Evolutionary conservation across 2,113 vertebrate species (phyloP).

Genomic region (Lipotes vexillifer): DNA sequence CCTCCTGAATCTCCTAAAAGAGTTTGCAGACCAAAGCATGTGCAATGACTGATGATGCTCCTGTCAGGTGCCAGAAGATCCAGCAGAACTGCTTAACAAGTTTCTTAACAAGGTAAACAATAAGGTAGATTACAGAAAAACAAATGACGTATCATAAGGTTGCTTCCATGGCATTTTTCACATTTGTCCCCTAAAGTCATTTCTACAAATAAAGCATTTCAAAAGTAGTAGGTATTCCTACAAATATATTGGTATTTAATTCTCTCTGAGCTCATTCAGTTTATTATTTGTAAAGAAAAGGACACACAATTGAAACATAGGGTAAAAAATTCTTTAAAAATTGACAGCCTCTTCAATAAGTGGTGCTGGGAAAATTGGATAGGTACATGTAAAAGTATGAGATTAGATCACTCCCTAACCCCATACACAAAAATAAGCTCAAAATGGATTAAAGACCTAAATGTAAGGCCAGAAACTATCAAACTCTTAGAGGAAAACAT

Average conservation of each 20-base stretch:
- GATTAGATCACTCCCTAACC: no score
- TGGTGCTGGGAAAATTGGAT: no score
- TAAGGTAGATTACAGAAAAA: constrained; percentile 49
- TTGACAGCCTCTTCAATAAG: no score
- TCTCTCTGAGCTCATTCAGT: not conserved
- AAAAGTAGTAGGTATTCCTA: not conserved
- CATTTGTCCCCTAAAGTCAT: constrained; percentile 57
- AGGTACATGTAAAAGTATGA: no score
- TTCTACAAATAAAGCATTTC: constrained; percentile 34
- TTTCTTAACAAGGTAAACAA: constrained; percentile 71
- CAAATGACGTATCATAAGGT: constrained; percentile 43
- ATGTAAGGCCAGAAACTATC: no score
- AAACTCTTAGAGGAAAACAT: no score
- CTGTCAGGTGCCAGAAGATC: constrained; percentile 75
- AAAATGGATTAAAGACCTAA: no score
- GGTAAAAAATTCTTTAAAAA: not conserved
- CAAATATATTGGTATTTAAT: not conserved
- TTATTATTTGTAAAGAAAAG: constrained; percentile 24
- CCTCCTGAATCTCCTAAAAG: constrained; percentile 70
- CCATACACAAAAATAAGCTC: no score
- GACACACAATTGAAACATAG: not conserved
- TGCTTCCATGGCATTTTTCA: constrained; percentile 62
- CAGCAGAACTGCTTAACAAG: constrained; percentile 63
- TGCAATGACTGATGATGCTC: constrained; percentile 73
- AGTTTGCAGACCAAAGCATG: constrained; percentile 42